A percentile compares a stretch with the other conserved stretches of the same genome.
These are phyloP conservation scores for Thamnaconus septentrionalis DNA, from an alignment of 2,113 vertebrate species.

Conservation along the genomic window DNA sequence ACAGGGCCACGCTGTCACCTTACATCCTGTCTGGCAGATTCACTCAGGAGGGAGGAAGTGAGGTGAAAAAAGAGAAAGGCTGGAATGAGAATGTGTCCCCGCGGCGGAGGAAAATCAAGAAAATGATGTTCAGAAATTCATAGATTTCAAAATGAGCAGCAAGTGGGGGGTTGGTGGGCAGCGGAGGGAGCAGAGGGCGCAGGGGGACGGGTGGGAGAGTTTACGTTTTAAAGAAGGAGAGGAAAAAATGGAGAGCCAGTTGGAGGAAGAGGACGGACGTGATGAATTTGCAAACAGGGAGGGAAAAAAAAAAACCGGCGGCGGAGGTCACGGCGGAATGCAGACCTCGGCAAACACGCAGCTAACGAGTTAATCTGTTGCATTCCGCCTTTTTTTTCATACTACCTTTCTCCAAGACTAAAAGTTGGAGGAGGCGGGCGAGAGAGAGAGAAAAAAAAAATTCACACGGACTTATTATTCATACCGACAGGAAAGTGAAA, in stretches of 20 bases:
- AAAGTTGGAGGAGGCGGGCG: conserved; percentile 31
- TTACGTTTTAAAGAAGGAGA: conserved; percentile 1
- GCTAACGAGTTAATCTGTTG: conserved; percentile 41
- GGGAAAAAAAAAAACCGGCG: conserved; percentile 23
- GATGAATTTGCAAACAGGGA: conserved; percentile 14
- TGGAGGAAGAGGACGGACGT: conserved; percentile 2
- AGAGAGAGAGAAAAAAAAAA: conserved; percentile 20
- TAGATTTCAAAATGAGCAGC: conserved; percentile 80
- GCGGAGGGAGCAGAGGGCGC: background rate
- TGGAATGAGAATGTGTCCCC: conserved; percentile 74
- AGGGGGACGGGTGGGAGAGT: conserved; percentile 5
- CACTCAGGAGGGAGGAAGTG: conserved; percentile 71
- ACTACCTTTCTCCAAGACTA: conserved; percentile 11
- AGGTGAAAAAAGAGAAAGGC: conserved; percentile 70
- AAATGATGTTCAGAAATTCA: conserved; percentile 82
- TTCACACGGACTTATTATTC: conserved; percentile 60
- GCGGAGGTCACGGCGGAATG: conserved; percentile 26
- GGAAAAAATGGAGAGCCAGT: conserved; percentile 4
- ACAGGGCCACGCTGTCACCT: conserved; percentile 59
- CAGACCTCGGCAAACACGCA: conserved; percentile 26
- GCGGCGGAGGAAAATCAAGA: conserved; percentile 73
- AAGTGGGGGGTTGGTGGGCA: conserved; percentile 14
- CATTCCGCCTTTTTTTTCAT: conserved; percentile 22
- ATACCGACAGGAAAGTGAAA: conserved; percentile 52
- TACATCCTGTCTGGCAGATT: conserved; percentile 64